Base-by-base conservation (phyloP, 1,140 invertebrate genomes). In the Drosophila subpulchrella region DNA sequence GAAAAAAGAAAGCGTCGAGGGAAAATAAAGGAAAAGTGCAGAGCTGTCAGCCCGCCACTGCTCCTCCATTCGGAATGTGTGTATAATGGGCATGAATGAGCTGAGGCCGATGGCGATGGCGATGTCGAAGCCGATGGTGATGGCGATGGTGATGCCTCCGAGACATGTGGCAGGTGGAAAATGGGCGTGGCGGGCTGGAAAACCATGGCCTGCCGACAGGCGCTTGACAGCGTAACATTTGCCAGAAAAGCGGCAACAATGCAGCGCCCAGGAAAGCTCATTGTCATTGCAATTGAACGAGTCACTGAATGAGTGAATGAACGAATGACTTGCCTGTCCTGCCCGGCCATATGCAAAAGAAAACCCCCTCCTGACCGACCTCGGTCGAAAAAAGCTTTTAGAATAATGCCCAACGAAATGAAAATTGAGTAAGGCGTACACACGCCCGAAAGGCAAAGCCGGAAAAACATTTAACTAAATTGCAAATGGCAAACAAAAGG, bases 191-290 rank as follows among this genome's bases (percentile, higher is more conserved):
- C 36, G 12, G 8, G 27, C 30, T 10, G 56, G 61, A 61, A 70
- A 54, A 51, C 47, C 50, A 62, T 62, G 48, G 56, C 56, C 76
- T 70, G 74, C 56, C 74, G 78, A 78, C 81, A 85, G 78, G 68
- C 81, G 65, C 80, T 81, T 85, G 82, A 86, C 81, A 81, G 62
- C 81, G 59, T 77, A 77, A 85, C 81, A 76, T 81, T 81, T 81
- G 62, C 74, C 66, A 59, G 57, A 62, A 80, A 58, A 71, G 56
- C 50, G 60, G 56, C 73, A 68, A 68, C 74, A 76, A 67, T 77
- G 62, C 47, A 57, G 53, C 70, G 46, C 34, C 51, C 67, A 61
- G 70, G 27, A 81, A 47, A 47, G 50, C 58, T 24, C 44, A 75
- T 66, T 84, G 72, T 85, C 78, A 81, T 81, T 85, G 81, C 81